Evolutionary conservation across 2,888 invertebrate genomes (phyloP), one percentile per base, ranked within the genome.

Genomic region (Lordiphosa andalusiaca): DNA sequence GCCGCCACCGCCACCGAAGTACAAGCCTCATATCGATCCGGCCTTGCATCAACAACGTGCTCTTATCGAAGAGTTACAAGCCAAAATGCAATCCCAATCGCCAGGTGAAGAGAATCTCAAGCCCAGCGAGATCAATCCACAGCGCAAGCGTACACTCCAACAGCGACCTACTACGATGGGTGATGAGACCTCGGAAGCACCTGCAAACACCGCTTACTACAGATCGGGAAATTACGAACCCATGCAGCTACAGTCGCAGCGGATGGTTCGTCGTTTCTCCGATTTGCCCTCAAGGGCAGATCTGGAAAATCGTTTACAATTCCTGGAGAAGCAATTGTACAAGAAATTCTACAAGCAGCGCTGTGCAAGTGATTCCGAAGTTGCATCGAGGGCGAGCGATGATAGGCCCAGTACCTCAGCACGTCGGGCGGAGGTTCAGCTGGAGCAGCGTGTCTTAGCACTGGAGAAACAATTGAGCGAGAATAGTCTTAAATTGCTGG

Each of bases 311-410:
- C 88, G 88, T 61, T 69, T 87, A 70, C 76, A 85, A 67, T 87
- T 86, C 72, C 74, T 87, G 67, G 87, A 87, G 71, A 85, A 78
- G 72, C 82, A 88, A 82, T 71, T 88, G 59, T 85, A 74, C 67
- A 84, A 81, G 72, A 87, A 82, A 83, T 75, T 85, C 68, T 74
- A 81, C 78, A 88, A 86, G 87, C 87, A 86, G 87, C 88, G 87
- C 85, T 83, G 87, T 85, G 86, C 87, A 87, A 87, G 87, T 87
- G 87, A 87, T 88, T 87, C 87, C 87, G 87, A 87, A 77, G 87
- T 87, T 72, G 80, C 88, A 87, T 87, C 87, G 48, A 73, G 67
- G 41, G 53, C 23, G 25, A 62, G 48, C 33, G 57, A 54, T 23
- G 67, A 80, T 3, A 58, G 36, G 53, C 86, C 85, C 30, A 73